Conservation (phyloP, 2,113 vertebrate species). For the Rhodinocichla rosea region DNA sequence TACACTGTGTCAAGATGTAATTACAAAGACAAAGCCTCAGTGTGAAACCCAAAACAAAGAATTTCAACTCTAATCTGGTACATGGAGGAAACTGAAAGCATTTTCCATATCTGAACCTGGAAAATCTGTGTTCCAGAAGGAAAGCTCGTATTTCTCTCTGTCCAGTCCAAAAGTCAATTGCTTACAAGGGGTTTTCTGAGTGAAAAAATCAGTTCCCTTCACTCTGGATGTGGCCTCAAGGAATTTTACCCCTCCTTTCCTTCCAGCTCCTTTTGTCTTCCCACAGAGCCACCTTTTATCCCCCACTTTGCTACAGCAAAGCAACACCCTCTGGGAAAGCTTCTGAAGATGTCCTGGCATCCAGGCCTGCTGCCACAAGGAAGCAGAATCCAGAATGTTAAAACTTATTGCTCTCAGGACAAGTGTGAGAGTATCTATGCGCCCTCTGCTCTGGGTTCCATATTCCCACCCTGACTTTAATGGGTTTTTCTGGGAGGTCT, state of each 20-base stretch:
- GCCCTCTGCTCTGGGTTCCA: background rate
- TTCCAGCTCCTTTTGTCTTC: background rate
- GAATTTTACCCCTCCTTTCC: background rate
- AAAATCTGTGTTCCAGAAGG: background rate
- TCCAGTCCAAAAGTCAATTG: background rate
- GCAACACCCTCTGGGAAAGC: background rate
- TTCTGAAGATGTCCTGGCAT: background rate
- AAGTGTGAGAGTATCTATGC: background rate
- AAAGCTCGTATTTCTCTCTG: background rate
- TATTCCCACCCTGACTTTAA: background rate
- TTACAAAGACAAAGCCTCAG: background rate
- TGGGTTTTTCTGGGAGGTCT: background rate
- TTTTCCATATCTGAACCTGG: background rate
- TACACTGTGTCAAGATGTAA: background rate
- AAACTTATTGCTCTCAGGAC: accelerated
- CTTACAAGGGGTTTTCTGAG: background rate
- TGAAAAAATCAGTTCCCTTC: background rate
- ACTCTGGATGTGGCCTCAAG: background rate
- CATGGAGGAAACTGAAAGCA: background rate
- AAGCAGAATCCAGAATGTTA: background rate
- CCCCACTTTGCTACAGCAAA: background rate
- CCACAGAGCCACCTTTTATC: background rate
- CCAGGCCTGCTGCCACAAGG: background rate
- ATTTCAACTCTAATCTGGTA: background rate
- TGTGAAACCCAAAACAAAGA: background rate